phyloP scores from a whole-genome alignment of 2,113 vertebrate genomes.

The Percina caprodes region DNA sequence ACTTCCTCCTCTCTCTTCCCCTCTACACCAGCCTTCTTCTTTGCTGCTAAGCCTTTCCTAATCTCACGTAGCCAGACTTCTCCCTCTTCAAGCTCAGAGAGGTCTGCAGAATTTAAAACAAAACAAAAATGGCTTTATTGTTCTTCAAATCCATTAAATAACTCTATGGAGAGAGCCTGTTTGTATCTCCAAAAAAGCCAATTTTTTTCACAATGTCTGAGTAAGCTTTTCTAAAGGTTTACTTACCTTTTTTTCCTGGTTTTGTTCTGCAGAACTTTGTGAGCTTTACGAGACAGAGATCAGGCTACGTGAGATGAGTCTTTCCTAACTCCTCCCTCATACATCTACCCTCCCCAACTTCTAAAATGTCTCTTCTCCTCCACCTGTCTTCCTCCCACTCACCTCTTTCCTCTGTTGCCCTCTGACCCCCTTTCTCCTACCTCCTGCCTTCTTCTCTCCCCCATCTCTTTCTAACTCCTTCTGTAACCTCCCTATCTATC shows the following conservation, averaged over 20 bases:
- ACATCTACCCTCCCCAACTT: constrained; percentile 6
- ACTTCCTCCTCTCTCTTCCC: constrained; percentile 30
- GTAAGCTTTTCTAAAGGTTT: constrained; percentile 7
- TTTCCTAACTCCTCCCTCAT: constrained; percentile 19
- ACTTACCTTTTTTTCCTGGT: not conserved
- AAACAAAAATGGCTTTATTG: not conserved
- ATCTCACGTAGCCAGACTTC: constrained; percentile 59
- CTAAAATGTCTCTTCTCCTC: constrained; percentile 13
- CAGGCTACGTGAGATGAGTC: constrained; percentile 59
- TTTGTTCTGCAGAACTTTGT: constrained; percentile 25
- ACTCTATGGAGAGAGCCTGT: not conserved
- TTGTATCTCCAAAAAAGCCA: not conserved
- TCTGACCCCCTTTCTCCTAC: constrained; percentile 10
- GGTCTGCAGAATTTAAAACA: constrained; percentile 14
- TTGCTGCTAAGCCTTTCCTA: constrained; percentile 58
- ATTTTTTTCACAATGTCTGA: not conserved
- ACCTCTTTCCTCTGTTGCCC: constrained; percentile 22
- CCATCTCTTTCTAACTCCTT: constrained; percentile 38
- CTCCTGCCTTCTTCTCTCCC: constrained; percentile 15
- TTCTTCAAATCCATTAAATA: not conserved
- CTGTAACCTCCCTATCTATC: constrained; percentile 34
- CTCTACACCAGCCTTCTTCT: constrained; percentile 60
- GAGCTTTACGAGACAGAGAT: constrained; percentile 47
- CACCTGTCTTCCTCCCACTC: constrained; percentile 9
- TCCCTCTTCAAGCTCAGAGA: constrained; percentile 33